Conservation (phyloP, 30 jellyfish, hydroid and myxozoan species). For the Hydractinia echinata region DNA sequence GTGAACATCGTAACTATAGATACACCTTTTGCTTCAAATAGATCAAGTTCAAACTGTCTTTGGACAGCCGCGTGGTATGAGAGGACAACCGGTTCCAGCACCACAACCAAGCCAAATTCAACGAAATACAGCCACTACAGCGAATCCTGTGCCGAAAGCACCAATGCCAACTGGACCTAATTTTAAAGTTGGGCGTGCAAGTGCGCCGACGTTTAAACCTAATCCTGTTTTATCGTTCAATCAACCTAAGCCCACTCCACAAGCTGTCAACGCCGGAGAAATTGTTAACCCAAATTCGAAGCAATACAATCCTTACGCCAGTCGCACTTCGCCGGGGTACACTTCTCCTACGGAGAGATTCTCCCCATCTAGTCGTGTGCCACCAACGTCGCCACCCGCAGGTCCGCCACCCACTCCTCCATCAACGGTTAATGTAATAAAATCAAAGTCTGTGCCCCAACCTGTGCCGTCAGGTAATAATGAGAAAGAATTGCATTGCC, state of each 20-base stretch:
- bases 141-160: slow-evolving; percentile 67
- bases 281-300: slow-evolving; percentile 27
- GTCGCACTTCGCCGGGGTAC: not conserved
- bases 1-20: too few species aligned
- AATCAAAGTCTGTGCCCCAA: not conserved
- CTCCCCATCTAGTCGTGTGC: slow-evolving; percentile 6
- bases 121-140: slow-evolving; percentile 42
- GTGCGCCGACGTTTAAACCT: slow-evolving; percentile 57
- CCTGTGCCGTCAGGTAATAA: not conserved
- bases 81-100: slow-evolving; percentile 61
- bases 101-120: slow-evolving; percentile 17
- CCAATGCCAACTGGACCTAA: slow-evolving; percentile 77
- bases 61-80: slow-evolving; percentile 55
- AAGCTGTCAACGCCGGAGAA: slow-evolving; percentile 49
- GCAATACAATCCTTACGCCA: not conserved
- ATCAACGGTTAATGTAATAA: not conserved
- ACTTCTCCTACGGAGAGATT: slow-evolving; percentile 18
- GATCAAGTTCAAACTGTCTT: slow-evolving; percentile 62
- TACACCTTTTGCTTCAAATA: not conserved
- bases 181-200: slow-evolving; percentile 51
- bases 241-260: slow-evolving; percentile 40
- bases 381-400: not conserved
- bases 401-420: not conserved
- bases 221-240: slow-evolving; percentile 7
- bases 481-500: slow-evolving; percentile 21